Evolutionary conservation across 1,140 invertebrate genomes (phyloP).

Genomic region (Eubasilissa regina): DNA sequence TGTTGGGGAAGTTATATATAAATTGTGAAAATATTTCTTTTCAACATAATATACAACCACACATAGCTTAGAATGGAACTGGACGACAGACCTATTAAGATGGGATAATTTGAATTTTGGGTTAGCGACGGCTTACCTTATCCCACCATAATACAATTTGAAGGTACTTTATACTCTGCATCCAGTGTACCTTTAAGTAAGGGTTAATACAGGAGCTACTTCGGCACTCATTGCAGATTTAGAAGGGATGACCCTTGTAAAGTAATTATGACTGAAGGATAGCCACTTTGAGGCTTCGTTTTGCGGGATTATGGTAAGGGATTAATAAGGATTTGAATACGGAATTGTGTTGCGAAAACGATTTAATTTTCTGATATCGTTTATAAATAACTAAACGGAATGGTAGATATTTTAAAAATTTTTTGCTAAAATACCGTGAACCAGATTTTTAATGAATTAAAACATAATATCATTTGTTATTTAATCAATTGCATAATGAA

Average conservation of each 20-base stretch:
- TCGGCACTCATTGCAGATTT: constrained; percentile 37
- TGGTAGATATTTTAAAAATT: too few relatives aligned
- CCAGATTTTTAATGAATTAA: too few relatives aligned
- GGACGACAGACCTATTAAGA: constrained; percentile 57
- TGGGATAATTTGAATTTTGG: constrained; percentile 53
- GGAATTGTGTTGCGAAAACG: constrained; percentile 16
- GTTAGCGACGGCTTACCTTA: constrained; percentile 52
- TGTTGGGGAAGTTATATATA: too few relatives aligned
- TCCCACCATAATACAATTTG: constrained; percentile 33
- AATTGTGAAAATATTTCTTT: too few relatives aligned
- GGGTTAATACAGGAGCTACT: neutral
- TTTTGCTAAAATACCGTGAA: too few relatives aligned
- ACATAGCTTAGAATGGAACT: constrained; percentile 55
- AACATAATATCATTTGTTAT: too few relatives aligned
- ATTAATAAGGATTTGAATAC: constrained; percentile 29
- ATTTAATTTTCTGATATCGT: constrained; percentile 15
- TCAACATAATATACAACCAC: too few relatives aligned
- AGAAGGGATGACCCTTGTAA: constrained; percentile 59
- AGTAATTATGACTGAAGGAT: constrained; percentile 58
- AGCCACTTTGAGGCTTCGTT: constrained; percentile 37
- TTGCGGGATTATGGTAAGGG: constrained; percentile 14
- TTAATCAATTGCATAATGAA: too few relatives aligned
- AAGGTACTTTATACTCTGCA: constrained; percentile 45
- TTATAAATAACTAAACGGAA: too few relatives aligned
- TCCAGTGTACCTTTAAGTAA: constrained; percentile 1